Base-by-base conservation (phyloP, 2,113 vertebrate genomes). In the Ariopsis seemanni region DNA sequence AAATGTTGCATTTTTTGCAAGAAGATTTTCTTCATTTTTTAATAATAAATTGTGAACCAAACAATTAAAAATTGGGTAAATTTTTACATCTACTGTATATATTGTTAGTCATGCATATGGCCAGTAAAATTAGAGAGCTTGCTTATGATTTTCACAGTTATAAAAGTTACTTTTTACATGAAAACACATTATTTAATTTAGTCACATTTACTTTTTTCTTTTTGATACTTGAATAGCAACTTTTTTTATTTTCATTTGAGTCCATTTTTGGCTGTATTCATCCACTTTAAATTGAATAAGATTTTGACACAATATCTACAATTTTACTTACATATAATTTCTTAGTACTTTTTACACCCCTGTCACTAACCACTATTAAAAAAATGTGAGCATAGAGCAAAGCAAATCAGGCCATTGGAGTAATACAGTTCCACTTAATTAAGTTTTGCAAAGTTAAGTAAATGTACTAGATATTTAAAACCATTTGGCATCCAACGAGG, bases 391-490 rank as follows among this genome's bases (percentile, higher is more conserved):
- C 14, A 78, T n/a, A 55, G 52, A 57, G 1, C 77, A 27, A 27
- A 65, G 85, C 5, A 53, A 77, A 53, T 50, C 12, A 20, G 52
- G n/a, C 77, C 20, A 67, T 2, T 79, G 72, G 58, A 53, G 75
- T 65, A 67, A 30, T 25, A 50, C 53, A 58, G 17, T 34, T 52
- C 57, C 20, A 67, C 67, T 80, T 83, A 48, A 27, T 34, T 10
- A 87, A 77, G 77, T 75, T 82, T 75, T 60, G 58, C 25, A 83
- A 87, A 77, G 86, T 87, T 77, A 20, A 83, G 34, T 82, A 65
- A 87, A 87, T 30, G 48, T 63, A 75, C 62, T 65, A 65, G 10
- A 83, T 83, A 34, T n/a, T 25, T 69, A 65, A 83, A 75, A 53
- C 25, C 58, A 77, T 75, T 87, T 87, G 80, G 86, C 71, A 83